Percentiles rank a stretch among this genome's conserved stretches.
These are phyloP conservation scores for Platycnemis pennipes DNA, from an alignment of 2,888 invertebrate species.

Conservation along the genomic window DNA sequence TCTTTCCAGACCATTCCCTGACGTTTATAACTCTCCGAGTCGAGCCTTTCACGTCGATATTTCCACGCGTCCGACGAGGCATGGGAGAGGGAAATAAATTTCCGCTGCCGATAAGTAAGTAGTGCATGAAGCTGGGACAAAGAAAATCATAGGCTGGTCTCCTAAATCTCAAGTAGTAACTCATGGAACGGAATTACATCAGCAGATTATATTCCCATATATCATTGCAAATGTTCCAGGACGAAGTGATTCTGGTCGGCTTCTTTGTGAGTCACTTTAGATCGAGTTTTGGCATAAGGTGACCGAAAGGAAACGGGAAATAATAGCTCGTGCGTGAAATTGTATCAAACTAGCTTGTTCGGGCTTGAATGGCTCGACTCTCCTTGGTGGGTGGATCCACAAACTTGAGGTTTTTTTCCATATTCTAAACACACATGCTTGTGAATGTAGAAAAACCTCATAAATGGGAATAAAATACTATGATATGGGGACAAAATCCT, in stretches of 20 bases:
- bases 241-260: neutral
- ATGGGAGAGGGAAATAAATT: constrained; percentile 6
- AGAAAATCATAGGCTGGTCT: neutral
- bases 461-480: too few species aligned
- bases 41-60: constrained; percentile 20
- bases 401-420: too few species aligned
- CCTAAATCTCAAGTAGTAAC: neutral
- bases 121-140: constrained; percentile 29
- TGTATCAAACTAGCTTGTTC: too few species aligned
- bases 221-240: neutral
- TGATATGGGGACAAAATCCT: too few species aligned
- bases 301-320: neutral
- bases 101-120: constrained; percentile 12
- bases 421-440: too few species aligned
- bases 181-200: neutral
- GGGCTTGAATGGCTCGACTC: too few species aligned
- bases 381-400: too few species aligned
- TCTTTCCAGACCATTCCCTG: constrained; percentile 1
- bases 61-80: neutral
- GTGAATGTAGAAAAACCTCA: too few species aligned
- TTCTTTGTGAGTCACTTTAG: neutral
- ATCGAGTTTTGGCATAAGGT: neutral
- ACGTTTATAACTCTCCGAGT: constrained; percentile 23
- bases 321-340: neutral
- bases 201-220: neutral